Base-by-base conservation (phyloP, 2,888 invertebrate genomes). In the Zaprionus obscuricornis region DNA sequence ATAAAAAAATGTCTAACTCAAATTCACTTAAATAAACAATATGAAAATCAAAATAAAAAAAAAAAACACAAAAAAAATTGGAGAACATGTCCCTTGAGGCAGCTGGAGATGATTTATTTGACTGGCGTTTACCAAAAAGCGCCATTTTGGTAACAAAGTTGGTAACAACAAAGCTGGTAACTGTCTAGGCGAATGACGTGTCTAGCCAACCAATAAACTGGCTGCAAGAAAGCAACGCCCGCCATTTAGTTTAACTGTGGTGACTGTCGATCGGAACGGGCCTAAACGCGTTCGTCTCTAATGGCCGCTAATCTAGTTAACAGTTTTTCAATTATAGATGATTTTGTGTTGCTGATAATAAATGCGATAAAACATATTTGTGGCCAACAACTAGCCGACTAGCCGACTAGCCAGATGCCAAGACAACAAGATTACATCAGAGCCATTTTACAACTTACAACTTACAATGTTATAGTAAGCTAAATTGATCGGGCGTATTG, bases 271-370 rank as follows among this genome's bases (percentile, higher is more conserved):
- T 13, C 43, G 33, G 18, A 18, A 43, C 36, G n/a, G 11, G 27
- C 24, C 20, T 16, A 59, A 70, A 50, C 64, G 73, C 66, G 65
- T 67, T 74, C 62, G 76, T 74, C 81, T 71, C 65, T 81, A 83
- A 81, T 84, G 78, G 74, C 62, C 64, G 68, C 71, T 84, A 82
- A 82, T 82, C 81, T 82, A 82, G 81, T 84, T 82, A 82, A 84
- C 85, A 82, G 81, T 82, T 82, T 84, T 82, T 82, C 85, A 84
- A 82, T 82, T 82, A 82, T 84, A 71, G 64, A 69, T 76, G 81
- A 82, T 82, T 84, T 84, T 65, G 68, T 71, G 82, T 64, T 63
- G 66, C 85, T 84, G 85, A 82, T 82, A 82, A 76, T 78, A 78
- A 78, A 82, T 71, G 74, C 82, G 81, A 81, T 82, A 82, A 84